Evolutionary conservation across 30 jellyfish, hydroid and myxozoan species (phyloP).

Genomic region (Turritopsis dohrnii): DNA sequence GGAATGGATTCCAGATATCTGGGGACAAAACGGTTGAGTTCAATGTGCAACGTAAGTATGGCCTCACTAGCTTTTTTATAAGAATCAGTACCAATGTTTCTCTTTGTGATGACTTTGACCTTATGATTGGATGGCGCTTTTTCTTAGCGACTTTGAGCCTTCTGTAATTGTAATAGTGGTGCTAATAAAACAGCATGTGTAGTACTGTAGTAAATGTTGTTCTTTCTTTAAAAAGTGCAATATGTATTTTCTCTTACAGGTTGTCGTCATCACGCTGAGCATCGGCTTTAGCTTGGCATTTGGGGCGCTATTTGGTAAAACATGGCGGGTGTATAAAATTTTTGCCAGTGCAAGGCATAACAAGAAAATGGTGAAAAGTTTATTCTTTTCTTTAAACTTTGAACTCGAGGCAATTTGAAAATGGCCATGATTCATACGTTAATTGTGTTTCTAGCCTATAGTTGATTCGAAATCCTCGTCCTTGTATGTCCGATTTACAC

Average conservation of each 20-base stretch:
- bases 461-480: too few relatives aligned
- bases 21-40: neutral
- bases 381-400: neutral
- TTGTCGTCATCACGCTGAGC: neutral
- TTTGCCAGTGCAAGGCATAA: neutral
- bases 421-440: too few relatives aligned
- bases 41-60: neutral
- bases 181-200: too few relatives aligned
- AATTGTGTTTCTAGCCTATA: too few relatives aligned
- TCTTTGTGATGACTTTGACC: too few relatives aligned
- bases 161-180: too few relatives aligned
- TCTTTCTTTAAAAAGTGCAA: neutral
- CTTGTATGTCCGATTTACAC: too few relatives aligned
- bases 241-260: neutral
- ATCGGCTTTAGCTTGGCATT: conserved; percentile 68
- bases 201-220: neutral
- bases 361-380: neutral
- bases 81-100: too few relatives aligned
- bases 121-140: too few relatives aligned
- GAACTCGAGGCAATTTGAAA: too few relatives aligned
- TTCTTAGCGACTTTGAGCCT: too few relatives aligned
- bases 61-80: neutral
- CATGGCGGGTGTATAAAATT: conserved; percentile 74
- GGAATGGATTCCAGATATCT: conserved; percentile 43
- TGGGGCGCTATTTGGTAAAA: conserved; percentile 73